Evolutionary conservation across 30 jellyfish, hydroid and myxozoan genomes (phyloP), one percentile per base, ranked within the genome.

Genomic region (Chrysaora quinquecirrha): DNA sequence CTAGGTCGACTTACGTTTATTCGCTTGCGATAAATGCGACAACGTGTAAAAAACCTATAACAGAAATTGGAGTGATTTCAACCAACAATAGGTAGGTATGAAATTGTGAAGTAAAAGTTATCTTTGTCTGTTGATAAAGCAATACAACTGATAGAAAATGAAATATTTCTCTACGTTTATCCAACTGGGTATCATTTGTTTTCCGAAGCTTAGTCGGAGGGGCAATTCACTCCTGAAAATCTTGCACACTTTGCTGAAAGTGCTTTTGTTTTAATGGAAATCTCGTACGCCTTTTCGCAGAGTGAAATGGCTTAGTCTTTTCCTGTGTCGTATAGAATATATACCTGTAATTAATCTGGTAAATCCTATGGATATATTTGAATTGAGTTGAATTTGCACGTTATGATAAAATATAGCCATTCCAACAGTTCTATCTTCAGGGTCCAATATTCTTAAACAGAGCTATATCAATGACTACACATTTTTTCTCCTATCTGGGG

Each of bases 1-100:
- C n/a, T n/a, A n/a, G n/a, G n/a, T n/a, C 80, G 31, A 68, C 80
- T 16, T 68, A 68, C 33, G 80, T 68, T 9, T 68, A 68, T 35
- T 68, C 80, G 6, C 6, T 65, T 64, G 80, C 80, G 25, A n/a
- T 68, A 30, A 30, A 32, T 35, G 32, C 29, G 72, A 60, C 72
- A n/a, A 25, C 72, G 20, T 60, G 19, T 21, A 6, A 60, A n/a
- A 25, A 21, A 6, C 72, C 72, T 22, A 9, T 60, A 9, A 60
- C 29, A 60, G 72, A 60, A 25, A 20, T 60, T n/a, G 32, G 19
- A 60, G 29, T 21, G 12, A 60, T 60, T 25, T n/a, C 32, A 21
- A 60, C 72, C 72, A 60, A 25, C 23, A 60, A 60, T 22, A 60
- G 72, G 72, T 60, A 6, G 9, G 72, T 60, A n/a, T 60, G 23